A percentile compares a stretch with the other conserved stretches of the same genome.
These are phyloP conservation scores for Erpetoichthys calabaricus DNA, from an alignment of 2,797 vertebrate genomes.

Conservation along the genomic window DNA sequence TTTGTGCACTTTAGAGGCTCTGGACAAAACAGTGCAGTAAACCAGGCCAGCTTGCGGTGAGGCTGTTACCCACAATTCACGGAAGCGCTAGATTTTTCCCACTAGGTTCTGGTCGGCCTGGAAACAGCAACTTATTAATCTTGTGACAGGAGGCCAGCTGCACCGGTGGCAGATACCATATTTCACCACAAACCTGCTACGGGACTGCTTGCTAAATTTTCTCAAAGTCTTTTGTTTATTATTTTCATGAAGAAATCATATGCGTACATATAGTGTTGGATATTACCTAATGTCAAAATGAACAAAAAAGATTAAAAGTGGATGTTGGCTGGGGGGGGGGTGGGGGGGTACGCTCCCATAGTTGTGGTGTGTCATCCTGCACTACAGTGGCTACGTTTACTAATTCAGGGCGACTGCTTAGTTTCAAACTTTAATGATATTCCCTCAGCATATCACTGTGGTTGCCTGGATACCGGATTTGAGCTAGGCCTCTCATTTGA, in stretches of 20 bases:
- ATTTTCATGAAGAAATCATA: too few relatives aligned
- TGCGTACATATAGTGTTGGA: too few relatives aligned
- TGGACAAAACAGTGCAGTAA: constrained; percentile 71
- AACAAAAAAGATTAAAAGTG: neutral
- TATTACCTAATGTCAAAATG: neutral
- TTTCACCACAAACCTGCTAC: constrained; percentile 69
- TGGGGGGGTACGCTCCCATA: constrained; percentile 18
- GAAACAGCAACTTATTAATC: constrained; percentile 99
- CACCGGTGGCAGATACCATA: constrained; percentile 74
- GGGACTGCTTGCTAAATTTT: constrained; percentile 40
- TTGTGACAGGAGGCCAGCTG: constrained; percentile 97
- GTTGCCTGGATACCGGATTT: constrained; percentile 99
- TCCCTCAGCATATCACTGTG: constrained; percentile 85
- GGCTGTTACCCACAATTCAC: constrained; percentile 90
- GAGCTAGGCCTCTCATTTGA: constrained; percentile 96
- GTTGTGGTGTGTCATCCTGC: constrained; percentile 34
- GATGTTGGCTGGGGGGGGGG: constrained; percentile 6
- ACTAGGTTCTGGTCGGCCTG: constrained; percentile 97
- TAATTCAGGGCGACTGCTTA: constrained; percentile 75
- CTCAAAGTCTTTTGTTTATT: too few relatives aligned
- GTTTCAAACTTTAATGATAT: constrained; percentile 98
- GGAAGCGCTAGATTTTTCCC: constrained; percentile 88
- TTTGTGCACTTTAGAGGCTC: constrained; percentile 59
- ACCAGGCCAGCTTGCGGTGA: constrained; percentile 89
- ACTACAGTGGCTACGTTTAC: constrained; percentile 56